phyloP scores from a whole-genome alignment of 2,113 vertebrate genomes.

The Tetrax tetrax region DNA sequence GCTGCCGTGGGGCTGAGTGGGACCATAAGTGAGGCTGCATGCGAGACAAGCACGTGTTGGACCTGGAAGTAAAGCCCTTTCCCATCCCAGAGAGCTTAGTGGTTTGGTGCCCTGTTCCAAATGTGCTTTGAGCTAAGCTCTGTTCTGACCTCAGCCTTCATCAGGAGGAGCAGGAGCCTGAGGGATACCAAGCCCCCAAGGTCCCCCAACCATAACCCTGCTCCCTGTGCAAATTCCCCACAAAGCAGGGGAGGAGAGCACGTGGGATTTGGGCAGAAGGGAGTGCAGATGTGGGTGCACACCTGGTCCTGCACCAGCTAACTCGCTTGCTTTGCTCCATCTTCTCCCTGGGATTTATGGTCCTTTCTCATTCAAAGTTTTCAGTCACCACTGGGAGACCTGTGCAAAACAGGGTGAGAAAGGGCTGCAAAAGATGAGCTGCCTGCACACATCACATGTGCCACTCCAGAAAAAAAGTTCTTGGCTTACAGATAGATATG shows the following conservation, averaged over 20 bases:
- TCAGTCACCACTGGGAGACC: background rate
- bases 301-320: too few relatives aligned
- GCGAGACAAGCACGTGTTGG: accelerated
- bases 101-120: background rate
- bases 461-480: background rate
- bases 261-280: background rate
- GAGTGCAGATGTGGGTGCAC: accelerated
- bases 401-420: accelerated
- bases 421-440: background rate
- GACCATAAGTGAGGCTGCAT: background rate
- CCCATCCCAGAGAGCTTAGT: too few relatives aligned
- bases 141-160: background rate
- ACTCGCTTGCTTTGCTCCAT: too few relatives aligned
- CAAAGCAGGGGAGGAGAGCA: background rate
- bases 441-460: accelerated
- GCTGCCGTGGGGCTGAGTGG: background rate
- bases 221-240: background rate
- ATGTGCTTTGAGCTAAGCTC: background rate
- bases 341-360: background rate
- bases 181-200: background rate
- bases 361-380: background rate
- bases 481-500: background rate
- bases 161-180: background rate
- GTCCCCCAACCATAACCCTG: background rate
- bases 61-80: background rate